phyloP scores from a whole-genome alignment of 1,140 invertebrate genomes.

The Drosophila novamexicana region DNA sequence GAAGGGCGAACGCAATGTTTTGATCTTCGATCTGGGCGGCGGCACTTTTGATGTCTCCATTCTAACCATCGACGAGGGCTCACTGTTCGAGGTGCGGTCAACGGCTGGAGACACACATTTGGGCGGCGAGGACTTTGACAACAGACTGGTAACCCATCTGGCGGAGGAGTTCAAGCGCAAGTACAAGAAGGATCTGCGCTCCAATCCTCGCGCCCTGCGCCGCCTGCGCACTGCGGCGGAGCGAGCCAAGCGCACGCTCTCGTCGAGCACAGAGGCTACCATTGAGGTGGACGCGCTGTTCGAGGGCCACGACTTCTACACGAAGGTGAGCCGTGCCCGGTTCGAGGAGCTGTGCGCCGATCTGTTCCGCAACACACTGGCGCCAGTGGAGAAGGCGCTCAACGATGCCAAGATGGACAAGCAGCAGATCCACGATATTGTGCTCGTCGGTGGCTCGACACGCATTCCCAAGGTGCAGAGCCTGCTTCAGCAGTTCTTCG shows the following conservation, averaged over 20 bases:
- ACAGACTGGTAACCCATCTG: constrained; percentile 92
- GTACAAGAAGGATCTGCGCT: constrained; percentile 91
- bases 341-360: constrained; percentile 95
- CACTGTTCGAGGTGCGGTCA: constrained; percentile 90
- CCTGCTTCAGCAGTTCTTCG: constrained; percentile 87
- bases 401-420: constrained; percentile 91
- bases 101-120: constrained; percentile 91
- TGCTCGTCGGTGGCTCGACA: constrained; percentile 88
- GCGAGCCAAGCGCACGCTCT: constrained; percentile 88
- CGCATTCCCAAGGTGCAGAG: constrained; percentile 88
- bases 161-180: constrained; percentile 93
- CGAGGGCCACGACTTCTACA: constrained; percentile 93
- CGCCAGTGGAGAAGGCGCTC: constrained; percentile 90
- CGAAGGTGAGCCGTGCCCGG: constrained; percentile 91
- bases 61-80: constrained; percentile 93
- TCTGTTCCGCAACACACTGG: constrained; percentile 89
- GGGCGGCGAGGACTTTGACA: constrained; percentile 91
- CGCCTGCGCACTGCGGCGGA: constrained; percentile 91
- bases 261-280: constrained; percentile 89
- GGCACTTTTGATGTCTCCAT: constrained; percentile 94
- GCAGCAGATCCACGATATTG: constrained; percentile 87
- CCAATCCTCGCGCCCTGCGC: constrained; percentile 91
- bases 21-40: constrained; percentile 91
- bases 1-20: constrained; percentile 90
- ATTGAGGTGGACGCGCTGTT: constrained; percentile 90